These are phyloP conservation scores for Zoanthus sansibaricus DNA, from an alignment of 92 coral and sea anemone species.

Conservation along the genomic window DNA sequence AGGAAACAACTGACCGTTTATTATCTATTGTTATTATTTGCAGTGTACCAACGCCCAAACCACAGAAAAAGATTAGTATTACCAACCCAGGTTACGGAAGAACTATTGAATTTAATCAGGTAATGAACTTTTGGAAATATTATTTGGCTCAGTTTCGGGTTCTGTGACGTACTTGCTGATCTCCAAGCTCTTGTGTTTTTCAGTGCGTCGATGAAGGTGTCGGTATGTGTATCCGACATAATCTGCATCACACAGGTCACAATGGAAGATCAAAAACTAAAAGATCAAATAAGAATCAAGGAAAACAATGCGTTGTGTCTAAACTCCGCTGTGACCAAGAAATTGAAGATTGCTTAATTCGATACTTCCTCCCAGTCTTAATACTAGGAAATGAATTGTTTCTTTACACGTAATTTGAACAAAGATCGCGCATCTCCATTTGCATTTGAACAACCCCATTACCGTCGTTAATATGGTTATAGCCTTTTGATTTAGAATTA, in stretches of 20 bases:
- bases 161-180: no score
- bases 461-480: background rate
- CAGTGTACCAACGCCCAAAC: background rate
- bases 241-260: no score
- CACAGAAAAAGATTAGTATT: background rate
- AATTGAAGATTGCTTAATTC: background rate
- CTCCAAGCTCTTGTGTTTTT: no score
- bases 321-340: no score
- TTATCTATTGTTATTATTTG: background rate
- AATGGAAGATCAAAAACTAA: no score
- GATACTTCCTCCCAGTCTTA: constrained; percentile 5
- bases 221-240: no score
- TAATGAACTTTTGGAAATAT: background rate
- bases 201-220: no score
- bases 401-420: background rate
- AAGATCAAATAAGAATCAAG: no score
- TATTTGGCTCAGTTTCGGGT: no score
- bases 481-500: background rate
- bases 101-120: background rate
- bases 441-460: constrained; percentile 15
- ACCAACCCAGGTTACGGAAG: background rate
- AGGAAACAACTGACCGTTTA: background rate
- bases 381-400: constrained; percentile 6
- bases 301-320: background rate
- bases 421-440: background rate